Evolutionary conservation across 2,797 vertebrate genomes (phyloP).

Genomic region (Poeciliopsis paucimaculata): DNA sequence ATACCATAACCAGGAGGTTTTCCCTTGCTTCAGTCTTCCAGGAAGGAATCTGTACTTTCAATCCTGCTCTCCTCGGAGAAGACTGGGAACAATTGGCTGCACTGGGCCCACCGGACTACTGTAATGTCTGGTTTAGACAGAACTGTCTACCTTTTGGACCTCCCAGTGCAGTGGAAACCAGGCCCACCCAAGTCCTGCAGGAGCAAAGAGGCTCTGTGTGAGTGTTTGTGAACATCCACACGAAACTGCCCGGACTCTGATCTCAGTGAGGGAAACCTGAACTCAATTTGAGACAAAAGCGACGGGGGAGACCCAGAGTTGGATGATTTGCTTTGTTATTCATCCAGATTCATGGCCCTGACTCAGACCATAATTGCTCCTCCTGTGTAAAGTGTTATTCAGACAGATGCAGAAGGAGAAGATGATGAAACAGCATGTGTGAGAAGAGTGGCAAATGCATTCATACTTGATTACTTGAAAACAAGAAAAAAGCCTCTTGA

Average conservation of each 20-base stretch:
- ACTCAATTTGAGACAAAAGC: constrained; percentile 66
- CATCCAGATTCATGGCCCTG: constrained; percentile 60
- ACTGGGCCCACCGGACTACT: constrained; percentile 67
- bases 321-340: constrained; percentile 63
- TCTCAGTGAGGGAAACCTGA: constrained; percentile 64
- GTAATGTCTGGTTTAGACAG: constrained; percentile 72
- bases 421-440: constrained; percentile 53
- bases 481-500: neutral
- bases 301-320: constrained; percentile 46
- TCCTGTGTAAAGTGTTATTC: constrained; percentile 48
- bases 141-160: constrained; percentile 68
- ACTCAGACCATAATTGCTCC: constrained; percentile 54
- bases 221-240: constrained; percentile 49
- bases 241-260: constrained; percentile 52
- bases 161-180: constrained; percentile 68
- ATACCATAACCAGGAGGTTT: constrained; percentile 55
- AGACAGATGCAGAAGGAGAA: constrained; percentile 45
- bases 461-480: constrained; percentile 9
- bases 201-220: constrained; percentile 23
- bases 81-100: constrained; percentile 70
- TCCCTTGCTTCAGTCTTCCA: constrained; percentile 58
- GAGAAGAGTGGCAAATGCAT: constrained; percentile 16
- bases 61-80: constrained; percentile 56
- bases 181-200: constrained; percentile 74
- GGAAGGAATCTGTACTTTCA: constrained; percentile 58